These are phyloP conservation scores for Geophilus truncorum DNA, from an alignment of 2,888 invertebrate species.

Conservation along the genomic window DNA sequence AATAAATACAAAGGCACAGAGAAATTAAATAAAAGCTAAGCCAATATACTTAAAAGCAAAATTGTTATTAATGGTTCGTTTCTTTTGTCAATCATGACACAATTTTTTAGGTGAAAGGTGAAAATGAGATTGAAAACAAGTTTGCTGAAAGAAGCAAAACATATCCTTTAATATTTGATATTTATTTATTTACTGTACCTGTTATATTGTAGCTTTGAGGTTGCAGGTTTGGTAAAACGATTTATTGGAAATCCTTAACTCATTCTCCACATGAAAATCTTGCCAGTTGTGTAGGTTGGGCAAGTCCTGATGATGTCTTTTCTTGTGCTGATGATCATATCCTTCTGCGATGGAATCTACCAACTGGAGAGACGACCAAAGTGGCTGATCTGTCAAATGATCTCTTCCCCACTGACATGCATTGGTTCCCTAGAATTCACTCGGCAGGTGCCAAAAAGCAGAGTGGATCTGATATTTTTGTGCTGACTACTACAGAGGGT, in stretches of 20 bases:
- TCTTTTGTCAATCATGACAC: neutral
- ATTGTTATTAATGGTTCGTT: neutral
- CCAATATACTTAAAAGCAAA: neutral
- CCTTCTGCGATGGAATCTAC: conserved; percentile 81
- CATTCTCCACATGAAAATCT: conserved; percentile 56
- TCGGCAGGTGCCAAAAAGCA: conserved; percentile 44
- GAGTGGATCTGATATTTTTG: conserved; percentile 67
- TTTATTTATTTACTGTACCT: neutral
- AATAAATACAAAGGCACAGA: neutral
- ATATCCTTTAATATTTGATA: neutral
- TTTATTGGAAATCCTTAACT: neutral
- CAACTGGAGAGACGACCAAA: conserved; percentile 65
- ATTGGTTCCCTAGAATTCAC: conserved; percentile 69
- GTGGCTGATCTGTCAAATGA: conserved; percentile 75
- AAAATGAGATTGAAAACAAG: neutral
- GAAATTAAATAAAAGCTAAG: too few relatives aligned
- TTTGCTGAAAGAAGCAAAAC: neutral
- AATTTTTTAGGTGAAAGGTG: neutral
- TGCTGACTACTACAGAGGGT: conserved; percentile 81
- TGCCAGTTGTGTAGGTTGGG: conserved; percentile 90
- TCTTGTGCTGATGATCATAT: conserved; percentile 92
- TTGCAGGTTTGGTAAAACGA: neutral
- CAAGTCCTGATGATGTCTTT: conserved; percentile 85
- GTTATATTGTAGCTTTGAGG: neutral
- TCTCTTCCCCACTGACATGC: conserved; percentile 82